Evolutionary conservation across 1,140 invertebrate genomes (phyloP).

Genomic region (Ericerus pela): DNA sequence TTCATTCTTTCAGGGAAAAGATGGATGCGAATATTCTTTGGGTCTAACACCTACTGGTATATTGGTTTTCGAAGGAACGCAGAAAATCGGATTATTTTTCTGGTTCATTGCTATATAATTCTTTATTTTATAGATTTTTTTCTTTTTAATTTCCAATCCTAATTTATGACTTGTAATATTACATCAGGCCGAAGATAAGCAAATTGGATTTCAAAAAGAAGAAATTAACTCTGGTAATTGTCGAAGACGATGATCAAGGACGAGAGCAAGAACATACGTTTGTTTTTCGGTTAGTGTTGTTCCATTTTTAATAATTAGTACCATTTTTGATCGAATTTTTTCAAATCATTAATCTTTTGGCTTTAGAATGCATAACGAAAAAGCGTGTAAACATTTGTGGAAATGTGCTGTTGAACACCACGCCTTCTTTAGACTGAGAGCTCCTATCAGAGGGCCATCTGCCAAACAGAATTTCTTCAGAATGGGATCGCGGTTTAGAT

Average conservation of each 20-base stretch:
- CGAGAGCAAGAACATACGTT: conserved; percentile 86
- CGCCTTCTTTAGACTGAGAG: conserved; percentile 89
- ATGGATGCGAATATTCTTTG: conserved; percentile 88
- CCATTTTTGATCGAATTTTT: conserved; percentile 16
- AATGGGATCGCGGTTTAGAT: conserved; percentile 91
- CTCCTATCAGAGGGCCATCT: conserved; percentile 74
- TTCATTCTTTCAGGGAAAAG: conserved; percentile 58
- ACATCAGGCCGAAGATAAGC: conserved; percentile 94
- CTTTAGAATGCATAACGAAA: conserved; percentile 77
- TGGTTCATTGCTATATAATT: conserved; percentile 44
- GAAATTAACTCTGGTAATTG: conserved; percentile 84
- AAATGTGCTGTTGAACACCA: conserved; percentile 99
- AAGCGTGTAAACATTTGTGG: conserved; percentile 98
- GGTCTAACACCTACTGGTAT: conserved; percentile 95
- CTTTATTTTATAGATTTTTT: neutral
- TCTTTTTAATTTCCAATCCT: neutral
- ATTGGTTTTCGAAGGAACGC: conserved; percentile 83
- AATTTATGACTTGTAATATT: conserved; percentile 38
- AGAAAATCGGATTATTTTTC: conserved; percentile 97
- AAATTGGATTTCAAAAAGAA: conserved; percentile 91
- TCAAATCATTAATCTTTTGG: neutral
- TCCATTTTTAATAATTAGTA: conserved; percentile 12
- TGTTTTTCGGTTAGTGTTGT: conserved; percentile 49
- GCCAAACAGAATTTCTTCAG: conserved; percentile 89
- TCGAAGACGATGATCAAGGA: conserved; percentile 90